Evolutionary conservation across 2,888 invertebrate genomes (phyloP), one percentile per base, ranked within the genome.

Genomic region (Tryphoninae sp.): DNA sequence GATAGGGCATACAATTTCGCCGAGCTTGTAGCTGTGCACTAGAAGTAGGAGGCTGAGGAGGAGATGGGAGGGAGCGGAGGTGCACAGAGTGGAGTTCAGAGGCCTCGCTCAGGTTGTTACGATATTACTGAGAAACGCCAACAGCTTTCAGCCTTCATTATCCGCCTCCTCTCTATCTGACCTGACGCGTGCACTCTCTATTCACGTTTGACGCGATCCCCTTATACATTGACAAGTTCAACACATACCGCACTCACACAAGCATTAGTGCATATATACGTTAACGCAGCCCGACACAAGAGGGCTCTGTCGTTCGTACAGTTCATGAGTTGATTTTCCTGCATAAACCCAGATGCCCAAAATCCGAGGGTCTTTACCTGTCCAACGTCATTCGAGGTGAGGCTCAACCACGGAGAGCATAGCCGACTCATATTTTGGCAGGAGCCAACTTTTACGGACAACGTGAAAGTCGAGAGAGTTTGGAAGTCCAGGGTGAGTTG

Each of bases 381-480:
- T 88, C 95, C 96, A 0, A 91, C 93, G 59, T 94, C 95, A 6
- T 94, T 95, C 86, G 94, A 94, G 83, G 93, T 94, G 26, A 90
- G 92, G 19, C 89, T 95, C 68, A 91, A 92, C 62, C 92, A 92
- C 13, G 93, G 94, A 59, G 94, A 95, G 88, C 91, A 91, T 0
- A 92, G 93, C 72, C 93, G 94, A 33, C 92, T 93, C 58, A 93
- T 95, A 61, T 92, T 93, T 84, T 96, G 95, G 95, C 93, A 93
- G 58, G 95, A 95, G 86, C 95, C 96, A 0, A 90, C 92, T 58
- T 95, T 95, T 86, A 92, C 92, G 33, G 94, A 94, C 89, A 94
- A 94, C 86, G 93, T 94, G 53, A 93, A 92, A 69, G 91, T 95
- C 26, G 93, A 93, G 75, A 92, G 92, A 75, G 91, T 94, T 61